phyloP scores from a whole-genome alignment of 2,888 invertebrate species.

The Cryptops parisi region DNA sequence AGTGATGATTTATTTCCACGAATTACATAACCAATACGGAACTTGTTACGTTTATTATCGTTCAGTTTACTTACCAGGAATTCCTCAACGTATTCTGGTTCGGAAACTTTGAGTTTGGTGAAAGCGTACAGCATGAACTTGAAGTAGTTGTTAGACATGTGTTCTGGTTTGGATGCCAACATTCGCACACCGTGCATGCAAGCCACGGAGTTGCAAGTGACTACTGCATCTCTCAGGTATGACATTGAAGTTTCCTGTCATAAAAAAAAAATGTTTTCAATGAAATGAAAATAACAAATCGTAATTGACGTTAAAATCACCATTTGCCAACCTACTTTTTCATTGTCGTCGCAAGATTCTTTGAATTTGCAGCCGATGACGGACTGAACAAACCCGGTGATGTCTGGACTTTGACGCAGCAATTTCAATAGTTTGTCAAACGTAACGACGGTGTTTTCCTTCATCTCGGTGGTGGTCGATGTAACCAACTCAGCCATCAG shows the following conservation, averaged over 20 bases:
- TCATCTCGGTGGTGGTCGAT: conserved; percentile 16
- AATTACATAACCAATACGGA: neutral
- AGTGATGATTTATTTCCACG: neutral
- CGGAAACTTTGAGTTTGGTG: conserved; percentile 1
- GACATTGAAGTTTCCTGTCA: conserved; percentile 3
- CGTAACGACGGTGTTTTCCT: conserved; percentile 12
- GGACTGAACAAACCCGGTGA: conserved; percentile 13
- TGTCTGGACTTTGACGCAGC: conserved; percentile 11
- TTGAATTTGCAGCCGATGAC: conserved; percentile 12
- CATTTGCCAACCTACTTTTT: neutral
- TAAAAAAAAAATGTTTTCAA: neutral
- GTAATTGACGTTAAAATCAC: too few species aligned
- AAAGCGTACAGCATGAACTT: conserved; percentile 1
- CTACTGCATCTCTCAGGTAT: conserved; percentile 5
- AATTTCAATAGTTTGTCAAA: conserved; percentile 18
- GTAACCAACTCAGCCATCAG: conserved; percentile 17
- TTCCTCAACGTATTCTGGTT: neutral
- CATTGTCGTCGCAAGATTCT: neutral
- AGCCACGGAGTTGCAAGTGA: conserved; percentile 4
- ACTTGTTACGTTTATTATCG: neutral
- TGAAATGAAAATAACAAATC: too few species aligned
- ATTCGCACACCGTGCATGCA: conserved; percentile 5
- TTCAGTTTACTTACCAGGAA: conserved; percentile 1
- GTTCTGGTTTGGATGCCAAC: neutral
- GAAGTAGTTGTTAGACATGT: conserved; percentile 7